These are phyloP conservation scores for Malurus melanocephalus DNA, from an alignment of 2,113 vertebrate species.

Conservation along the genomic window DNA sequence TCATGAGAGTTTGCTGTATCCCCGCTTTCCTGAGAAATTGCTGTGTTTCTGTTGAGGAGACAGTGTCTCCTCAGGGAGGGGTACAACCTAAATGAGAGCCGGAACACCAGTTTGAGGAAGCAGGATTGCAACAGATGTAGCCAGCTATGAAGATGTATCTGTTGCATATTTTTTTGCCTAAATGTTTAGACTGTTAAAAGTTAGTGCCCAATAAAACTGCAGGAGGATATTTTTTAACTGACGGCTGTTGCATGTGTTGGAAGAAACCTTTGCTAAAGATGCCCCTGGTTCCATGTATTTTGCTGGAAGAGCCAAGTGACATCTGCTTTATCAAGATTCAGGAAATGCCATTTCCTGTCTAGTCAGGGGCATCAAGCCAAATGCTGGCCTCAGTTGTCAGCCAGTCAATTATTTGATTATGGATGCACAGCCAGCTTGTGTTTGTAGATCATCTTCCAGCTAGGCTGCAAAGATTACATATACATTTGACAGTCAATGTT, in stretches of 20 bases:
- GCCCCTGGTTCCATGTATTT: not conserved
- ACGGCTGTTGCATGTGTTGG: not conserved
- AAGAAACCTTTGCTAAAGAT: not conserved
- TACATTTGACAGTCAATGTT: not conserved
- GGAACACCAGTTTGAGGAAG: not conserved
- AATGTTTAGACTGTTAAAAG: not conserved
- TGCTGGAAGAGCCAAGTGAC: conserved; percentile 25
- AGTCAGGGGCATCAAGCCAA: conserved; percentile 24
- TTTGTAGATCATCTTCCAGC: not conserved
- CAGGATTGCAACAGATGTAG: not conserved
- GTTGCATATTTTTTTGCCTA: not conserved
- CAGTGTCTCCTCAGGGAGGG: not conserved
- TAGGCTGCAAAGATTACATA: not conserved
- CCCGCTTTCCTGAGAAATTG: not conserved
- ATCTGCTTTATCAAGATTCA: conserved; percentile 38
- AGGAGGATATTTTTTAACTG: not conserved
- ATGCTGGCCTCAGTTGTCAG: conserved; percentile 21
- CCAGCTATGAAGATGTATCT: not conserved
- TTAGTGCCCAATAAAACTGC: not conserved
- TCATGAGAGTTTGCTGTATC: fast-evolving
- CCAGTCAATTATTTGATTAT: conserved; percentile 43
- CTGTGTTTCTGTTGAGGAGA: not conserved
- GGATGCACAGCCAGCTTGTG: conserved; percentile 5
- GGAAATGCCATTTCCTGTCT: conserved; percentile 35
- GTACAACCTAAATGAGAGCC: not conserved